Conservation (phyloP, 2,797 vertebrate species). For the Leucoraja ocellata region DNA sequence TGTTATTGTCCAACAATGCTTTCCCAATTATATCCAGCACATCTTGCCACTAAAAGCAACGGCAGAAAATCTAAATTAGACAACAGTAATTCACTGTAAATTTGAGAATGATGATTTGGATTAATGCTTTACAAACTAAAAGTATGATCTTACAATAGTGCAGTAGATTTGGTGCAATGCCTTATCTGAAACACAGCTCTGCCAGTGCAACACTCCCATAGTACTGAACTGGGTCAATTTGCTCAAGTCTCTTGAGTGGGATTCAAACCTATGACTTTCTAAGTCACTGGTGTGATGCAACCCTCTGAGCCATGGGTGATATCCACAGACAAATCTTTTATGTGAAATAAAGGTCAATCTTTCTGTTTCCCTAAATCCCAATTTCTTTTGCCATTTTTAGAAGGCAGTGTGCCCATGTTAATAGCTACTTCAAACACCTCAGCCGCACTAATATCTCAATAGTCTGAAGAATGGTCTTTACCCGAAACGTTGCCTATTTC, state of each 20-base stretch:
- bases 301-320: neutral
- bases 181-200: neutral
- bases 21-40: slow-evolving; percentile 96
- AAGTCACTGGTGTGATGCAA: neutral
- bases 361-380: neutral
- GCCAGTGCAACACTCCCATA: neutral
- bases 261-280: neutral
- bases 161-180: neutral
- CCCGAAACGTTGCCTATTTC: no score
- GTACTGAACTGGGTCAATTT: neutral
- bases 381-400: neutral
- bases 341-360: neutral
- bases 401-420: neutral
- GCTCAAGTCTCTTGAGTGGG: neutral
- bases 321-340: neutral
- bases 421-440: neutral
- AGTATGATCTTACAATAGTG: neutral
- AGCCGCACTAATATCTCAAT: neutral
- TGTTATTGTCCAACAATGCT: slow-evolving; percentile 89
- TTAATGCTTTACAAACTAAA: neutral
- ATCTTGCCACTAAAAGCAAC: slow-evolving; percentile 79
- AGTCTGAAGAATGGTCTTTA: no score
- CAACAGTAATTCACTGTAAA: slow-evolving; percentile 19
- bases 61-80: neutral
- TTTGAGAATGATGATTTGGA: neutral